These are phyloP conservation scores for Brachyhypopomus gauderio DNA, from an alignment of 2,113 vertebrate species.

Conservation along the genomic window DNA sequence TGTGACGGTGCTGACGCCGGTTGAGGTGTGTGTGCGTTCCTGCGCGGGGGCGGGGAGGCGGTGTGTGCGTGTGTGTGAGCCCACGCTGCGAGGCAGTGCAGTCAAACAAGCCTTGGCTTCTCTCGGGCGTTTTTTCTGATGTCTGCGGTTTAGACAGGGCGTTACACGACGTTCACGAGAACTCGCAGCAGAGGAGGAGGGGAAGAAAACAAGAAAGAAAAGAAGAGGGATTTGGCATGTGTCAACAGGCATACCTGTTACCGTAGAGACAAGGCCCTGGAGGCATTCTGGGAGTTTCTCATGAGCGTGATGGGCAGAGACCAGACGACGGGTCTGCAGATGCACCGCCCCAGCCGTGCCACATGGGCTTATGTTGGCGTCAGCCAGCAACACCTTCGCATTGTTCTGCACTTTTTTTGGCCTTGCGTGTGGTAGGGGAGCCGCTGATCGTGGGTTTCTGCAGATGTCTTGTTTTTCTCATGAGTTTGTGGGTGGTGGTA, in stretches of 20 bases:
- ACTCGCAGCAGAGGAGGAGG: constrained; percentile 52
- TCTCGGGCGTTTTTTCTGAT: constrained; percentile 73
- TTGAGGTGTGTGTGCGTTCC: constrained; percentile 31
- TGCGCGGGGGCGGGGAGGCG: constrained; percentile 16
- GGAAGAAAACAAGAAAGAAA: constrained; percentile 65
- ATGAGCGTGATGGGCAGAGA: constrained; percentile 75
- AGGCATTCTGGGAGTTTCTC: constrained; percentile 78
- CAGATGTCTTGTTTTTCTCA: constrained; percentile 52
- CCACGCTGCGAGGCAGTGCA: constrained; percentile 64
- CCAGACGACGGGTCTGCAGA: constrained; percentile 73
- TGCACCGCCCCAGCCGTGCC: constrained; percentile 76
- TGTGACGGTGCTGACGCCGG: constrained; percentile 57
- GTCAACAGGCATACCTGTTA: constrained; percentile 81
- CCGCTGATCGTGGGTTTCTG: constrained; percentile 32
- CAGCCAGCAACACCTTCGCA: constrained; percentile 65
- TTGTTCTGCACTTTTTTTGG: constrained; percentile 58
- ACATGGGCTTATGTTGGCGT: constrained; percentile 79
- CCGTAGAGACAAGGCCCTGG: constrained; percentile 69
- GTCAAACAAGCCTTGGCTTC: constrained; percentile 74
- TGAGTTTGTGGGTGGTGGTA: constrained; percentile 55
- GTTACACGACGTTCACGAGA: constrained; percentile 66
- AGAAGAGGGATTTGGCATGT: constrained; percentile 77
- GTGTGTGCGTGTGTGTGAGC: constrained; percentile 52
- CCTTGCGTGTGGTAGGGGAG: constrained; percentile 40
- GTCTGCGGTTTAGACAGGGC: constrained; percentile 81